phyloP scores from a whole-genome alignment of 2,888 invertebrate genomes.

The Melinaea marsaeus region DNA sequence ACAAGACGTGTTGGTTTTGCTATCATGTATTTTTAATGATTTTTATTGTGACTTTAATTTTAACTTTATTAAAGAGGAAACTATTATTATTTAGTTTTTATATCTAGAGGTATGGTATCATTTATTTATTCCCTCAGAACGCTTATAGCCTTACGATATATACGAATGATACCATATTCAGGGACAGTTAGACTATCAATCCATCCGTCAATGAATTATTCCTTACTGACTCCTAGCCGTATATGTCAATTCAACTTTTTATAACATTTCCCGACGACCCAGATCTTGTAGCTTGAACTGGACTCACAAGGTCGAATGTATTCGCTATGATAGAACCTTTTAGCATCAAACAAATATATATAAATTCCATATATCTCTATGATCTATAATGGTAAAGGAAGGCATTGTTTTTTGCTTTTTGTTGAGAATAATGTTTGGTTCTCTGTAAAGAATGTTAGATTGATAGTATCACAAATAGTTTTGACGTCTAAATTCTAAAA shows the following conservation, averaged over 20 bases:
- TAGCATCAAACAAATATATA: constrained; percentile 38
- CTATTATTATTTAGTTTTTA: not conserved
- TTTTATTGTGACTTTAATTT: not conserved
- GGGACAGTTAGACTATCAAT: constrained; percentile 67
- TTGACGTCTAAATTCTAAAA: no score
- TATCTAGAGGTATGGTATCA: not conserved
- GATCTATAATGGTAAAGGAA: constrained; percentile 33
- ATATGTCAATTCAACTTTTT: constrained; percentile 66
- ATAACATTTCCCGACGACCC: constrained; percentile 63
- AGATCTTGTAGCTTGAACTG: constrained; percentile 47
- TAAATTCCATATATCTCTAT: constrained; percentile 44
- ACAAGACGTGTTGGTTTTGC: not conserved
- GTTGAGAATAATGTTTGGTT: constrained; percentile 20
- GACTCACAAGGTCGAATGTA: constrained; percentile 60
- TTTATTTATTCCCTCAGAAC: not conserved
- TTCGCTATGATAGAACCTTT: constrained; percentile 40
- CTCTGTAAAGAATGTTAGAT: no score
- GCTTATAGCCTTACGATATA: constrained; percentile 3
- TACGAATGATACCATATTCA: constrained; percentile 14
- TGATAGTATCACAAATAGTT: no score
- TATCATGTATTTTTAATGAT: not conserved
- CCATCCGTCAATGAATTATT: constrained; percentile 51
- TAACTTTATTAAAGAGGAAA: not conserved
- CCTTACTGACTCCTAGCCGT: constrained; percentile 51
- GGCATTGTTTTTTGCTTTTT: constrained; percentile 19